Evolutionary conservation across 2,797 vertebrate species (phyloP).

Genomic region (Siniperca obscura): DNA sequence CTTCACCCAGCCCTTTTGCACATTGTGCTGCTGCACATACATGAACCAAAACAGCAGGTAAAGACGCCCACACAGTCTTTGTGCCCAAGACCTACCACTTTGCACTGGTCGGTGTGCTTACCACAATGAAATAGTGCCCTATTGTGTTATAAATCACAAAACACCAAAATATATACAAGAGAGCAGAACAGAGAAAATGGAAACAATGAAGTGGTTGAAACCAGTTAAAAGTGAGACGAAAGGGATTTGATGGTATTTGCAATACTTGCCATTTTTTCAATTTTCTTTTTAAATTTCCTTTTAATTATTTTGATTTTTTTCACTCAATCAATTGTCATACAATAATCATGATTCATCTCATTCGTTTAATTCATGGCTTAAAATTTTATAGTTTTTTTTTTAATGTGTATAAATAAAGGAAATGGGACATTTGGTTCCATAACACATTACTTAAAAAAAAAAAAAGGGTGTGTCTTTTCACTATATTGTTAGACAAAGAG

Average conservation of each 20-base stretch:
- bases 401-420: slow-evolving; percentile 1
- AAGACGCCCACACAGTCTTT: neutral
- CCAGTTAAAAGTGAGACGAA: neutral
- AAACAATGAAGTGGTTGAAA: neutral
- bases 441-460: slow-evolving; percentile 1
- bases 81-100: too few species aligned
- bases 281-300: neutral
- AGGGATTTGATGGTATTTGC: neutral
- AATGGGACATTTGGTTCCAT: neutral
- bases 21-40: neutral
- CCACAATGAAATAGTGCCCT: neutral
- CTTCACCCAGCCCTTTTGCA: neutral
- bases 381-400: neutral
- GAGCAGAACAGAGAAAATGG: neutral
- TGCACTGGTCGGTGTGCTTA: neutral
- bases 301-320: slow-evolving; percentile 6
- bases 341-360: slow-evolving; percentile 10
- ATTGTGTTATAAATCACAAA: neutral
- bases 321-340: neutral
- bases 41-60: neutral
- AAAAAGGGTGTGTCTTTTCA: neutral
- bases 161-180: neutral
- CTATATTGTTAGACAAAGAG: neutral
- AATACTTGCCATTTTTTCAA: neutral
- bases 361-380: neutral